phyloP scores from a whole-genome alignment of 2,888 invertebrate genomes.

The Lycophotia porphyrea region DNA sequence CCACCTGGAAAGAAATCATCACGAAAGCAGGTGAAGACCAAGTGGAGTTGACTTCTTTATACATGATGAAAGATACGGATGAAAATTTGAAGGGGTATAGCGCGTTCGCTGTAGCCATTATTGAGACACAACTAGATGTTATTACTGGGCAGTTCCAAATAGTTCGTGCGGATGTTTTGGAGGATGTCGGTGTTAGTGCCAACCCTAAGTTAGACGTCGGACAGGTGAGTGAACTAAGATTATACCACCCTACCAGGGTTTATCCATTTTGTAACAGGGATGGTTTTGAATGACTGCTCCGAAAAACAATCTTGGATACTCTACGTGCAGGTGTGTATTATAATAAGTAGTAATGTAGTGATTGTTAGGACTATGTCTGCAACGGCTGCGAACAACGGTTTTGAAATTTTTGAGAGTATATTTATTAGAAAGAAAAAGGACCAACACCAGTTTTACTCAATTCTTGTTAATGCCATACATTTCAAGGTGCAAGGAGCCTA shows the following conservation, averaged over 20 bases:
- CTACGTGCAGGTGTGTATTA: neutral
- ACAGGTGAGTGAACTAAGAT: constrained; percentile 83
- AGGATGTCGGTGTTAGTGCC: constrained; percentile 92
- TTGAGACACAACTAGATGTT: constrained; percentile 93
- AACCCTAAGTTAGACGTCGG: constrained; percentile 93
- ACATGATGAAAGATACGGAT: constrained; percentile 90
- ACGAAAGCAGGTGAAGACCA: constrained; percentile 87
- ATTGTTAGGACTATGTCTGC: neutral
- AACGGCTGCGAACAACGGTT: neutral
- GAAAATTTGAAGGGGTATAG: constrained; percentile 87
- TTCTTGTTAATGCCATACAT: neutral
- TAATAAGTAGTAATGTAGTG: neutral
- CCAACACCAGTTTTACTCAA: neutral
- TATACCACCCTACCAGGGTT: neutral
- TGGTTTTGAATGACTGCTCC: too few relatives aligned
- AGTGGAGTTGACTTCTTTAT: constrained; percentile 91
- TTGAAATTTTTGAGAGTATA: neutral
- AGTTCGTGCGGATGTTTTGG: constrained; percentile 91
- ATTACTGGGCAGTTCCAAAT: constrained; percentile 92
- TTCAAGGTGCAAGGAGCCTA: constrained; percentile 92
- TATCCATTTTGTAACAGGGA: neutral
- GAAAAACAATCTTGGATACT: neutral
- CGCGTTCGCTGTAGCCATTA: constrained; percentile 90
- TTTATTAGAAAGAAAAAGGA: neutral
- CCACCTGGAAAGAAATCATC: constrained; percentile 91